These are phyloP conservation scores for Neopipo cinnamomea DNA, from an alignment of 2,113 vertebrate species.

Conservation along the genomic window DNA sequence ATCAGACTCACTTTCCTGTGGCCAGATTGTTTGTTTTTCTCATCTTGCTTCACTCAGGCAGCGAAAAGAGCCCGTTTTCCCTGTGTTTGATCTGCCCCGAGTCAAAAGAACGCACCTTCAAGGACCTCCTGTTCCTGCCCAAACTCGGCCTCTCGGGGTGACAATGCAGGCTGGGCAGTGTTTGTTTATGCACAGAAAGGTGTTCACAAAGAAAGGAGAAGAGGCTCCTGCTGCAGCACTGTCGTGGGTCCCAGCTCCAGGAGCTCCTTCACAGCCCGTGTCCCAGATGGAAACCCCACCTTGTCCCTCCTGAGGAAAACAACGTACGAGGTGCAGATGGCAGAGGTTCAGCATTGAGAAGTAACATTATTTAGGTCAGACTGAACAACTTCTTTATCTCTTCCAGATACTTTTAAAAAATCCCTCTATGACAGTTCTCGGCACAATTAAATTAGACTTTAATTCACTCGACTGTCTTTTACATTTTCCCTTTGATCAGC, in stretches of 20 bases:
- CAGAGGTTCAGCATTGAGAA: neutral
- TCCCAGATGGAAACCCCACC: neutral
- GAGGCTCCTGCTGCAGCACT: neutral
- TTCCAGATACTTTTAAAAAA: neutral
- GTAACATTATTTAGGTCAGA: neutral
- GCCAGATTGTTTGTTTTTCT: constrained; percentile 36
- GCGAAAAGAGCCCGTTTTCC: neutral
- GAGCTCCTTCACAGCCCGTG: neutral
- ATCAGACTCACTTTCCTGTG: neutral
- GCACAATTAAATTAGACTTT: constrained; percentile 60
- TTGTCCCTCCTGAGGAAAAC: neutral
- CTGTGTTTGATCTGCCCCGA: neutral
- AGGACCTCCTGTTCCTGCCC: neutral
- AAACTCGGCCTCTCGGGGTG: neutral
- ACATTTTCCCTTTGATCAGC: constrained; percentile 49
- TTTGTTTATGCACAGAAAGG: neutral
- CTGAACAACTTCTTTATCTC: neutral
- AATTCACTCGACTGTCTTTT: constrained; percentile 27
- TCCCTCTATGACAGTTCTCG: constrained; percentile 1
- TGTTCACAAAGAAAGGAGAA: neutral
- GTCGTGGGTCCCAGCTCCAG: rapidly evolving
- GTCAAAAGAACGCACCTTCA: neutral
- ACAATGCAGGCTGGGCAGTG: neutral
- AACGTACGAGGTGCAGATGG: neutral
- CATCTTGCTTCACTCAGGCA: neutral